Evolutionary conservation across 2,888 invertebrate species (phyloP).

Genomic region (Drosophila nr. perissopoda): DNA sequence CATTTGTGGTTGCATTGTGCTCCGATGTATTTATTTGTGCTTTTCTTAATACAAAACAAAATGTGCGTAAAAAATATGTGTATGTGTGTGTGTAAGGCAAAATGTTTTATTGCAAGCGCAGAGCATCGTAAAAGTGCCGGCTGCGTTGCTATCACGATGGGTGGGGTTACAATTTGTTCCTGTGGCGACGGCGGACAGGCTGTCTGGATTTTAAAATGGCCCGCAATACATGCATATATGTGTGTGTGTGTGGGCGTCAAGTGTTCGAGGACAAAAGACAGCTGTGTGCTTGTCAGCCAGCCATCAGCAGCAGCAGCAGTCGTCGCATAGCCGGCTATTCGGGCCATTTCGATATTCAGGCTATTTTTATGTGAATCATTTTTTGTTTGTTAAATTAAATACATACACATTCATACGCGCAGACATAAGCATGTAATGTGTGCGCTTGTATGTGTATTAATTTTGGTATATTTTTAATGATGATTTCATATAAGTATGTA

Average conservation of each 20-base stretch:
- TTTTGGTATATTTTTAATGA: constrained; percentile 67
- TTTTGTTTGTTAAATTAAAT: constrained; percentile 74
- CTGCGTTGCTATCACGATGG: constrained; percentile 35
- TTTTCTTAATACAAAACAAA: constrained; percentile 34
- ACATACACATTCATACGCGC: constrained; percentile 20
- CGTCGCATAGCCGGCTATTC: constrained; percentile 28
- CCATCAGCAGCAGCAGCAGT: neutral
- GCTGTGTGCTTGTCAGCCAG: constrained; percentile 46
- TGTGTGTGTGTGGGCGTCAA: constrained; percentile 45
- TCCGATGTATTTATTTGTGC: constrained; percentile 19
- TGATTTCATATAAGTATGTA: constrained; percentile 63
- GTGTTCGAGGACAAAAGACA: constrained; percentile 64
- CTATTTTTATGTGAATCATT: constrained; percentile 77
- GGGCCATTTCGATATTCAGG: constrained; percentile 42
- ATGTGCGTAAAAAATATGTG: constrained; percentile 50
- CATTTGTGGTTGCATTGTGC: constrained; percentile 20
- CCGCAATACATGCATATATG: constrained; percentile 18
- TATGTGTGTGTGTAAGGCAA: constrained; percentile 3
- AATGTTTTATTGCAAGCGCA: constrained; percentile 20
- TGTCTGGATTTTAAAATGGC: constrained; percentile 55
- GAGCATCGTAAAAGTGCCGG: constrained; percentile 51
- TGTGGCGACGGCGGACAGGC: constrained; percentile 38
- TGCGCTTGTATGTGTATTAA: constrained; percentile 20
- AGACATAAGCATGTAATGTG: constrained; percentile 22
- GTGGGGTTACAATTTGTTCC: constrained; percentile 52